A percentile compares a stretch with the other conserved stretches of the same genome.
These are phyloP conservation scores for Mungos mungo DNA, from an alignment of 2,113 vertebrate species.

Conservation along the genomic window DNA sequence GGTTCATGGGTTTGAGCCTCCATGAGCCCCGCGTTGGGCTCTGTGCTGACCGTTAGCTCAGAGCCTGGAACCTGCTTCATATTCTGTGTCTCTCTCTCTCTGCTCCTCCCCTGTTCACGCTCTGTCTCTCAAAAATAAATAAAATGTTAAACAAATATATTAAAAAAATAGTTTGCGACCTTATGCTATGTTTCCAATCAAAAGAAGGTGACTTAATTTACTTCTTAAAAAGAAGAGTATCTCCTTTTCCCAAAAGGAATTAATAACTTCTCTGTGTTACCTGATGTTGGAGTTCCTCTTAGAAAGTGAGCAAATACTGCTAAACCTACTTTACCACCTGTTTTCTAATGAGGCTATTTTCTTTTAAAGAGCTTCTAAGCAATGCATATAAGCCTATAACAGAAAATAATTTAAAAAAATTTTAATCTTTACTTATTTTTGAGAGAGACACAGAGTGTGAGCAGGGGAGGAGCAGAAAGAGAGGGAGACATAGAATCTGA, in stretches of 20 bases:
- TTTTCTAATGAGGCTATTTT: background rate
- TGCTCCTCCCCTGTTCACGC: too few species aligned
- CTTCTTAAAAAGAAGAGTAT: slow-evolving; percentile 2
- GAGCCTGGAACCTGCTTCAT: too few species aligned
- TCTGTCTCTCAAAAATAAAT: too few species aligned
- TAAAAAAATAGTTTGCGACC: background rate
- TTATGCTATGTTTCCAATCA: background rate
- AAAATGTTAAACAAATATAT: too few species aligned
- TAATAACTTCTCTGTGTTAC: background rate
- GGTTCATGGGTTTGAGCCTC: too few species aligned
- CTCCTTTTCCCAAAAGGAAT: background rate
- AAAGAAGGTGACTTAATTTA: background rate
- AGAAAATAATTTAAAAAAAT: background rate
- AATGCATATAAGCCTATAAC: background rate
- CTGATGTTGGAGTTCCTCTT: background rate
- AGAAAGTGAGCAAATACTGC: background rate
- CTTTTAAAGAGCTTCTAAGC: slow-evolving; percentile 1
- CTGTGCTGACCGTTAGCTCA: too few species aligned
- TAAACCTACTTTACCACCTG: background rate
- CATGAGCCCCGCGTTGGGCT: too few species aligned
- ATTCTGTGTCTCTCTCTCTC: too few species aligned
- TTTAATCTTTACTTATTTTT: too few species aligned
- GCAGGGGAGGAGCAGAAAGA: too few species aligned
- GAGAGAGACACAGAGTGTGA: too few species aligned
- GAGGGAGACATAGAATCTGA: too few species aligned